Evolutionary conservation across 2,888 invertebrate genomes (phyloP).

Genomic region (Atherix ibis): DNA sequence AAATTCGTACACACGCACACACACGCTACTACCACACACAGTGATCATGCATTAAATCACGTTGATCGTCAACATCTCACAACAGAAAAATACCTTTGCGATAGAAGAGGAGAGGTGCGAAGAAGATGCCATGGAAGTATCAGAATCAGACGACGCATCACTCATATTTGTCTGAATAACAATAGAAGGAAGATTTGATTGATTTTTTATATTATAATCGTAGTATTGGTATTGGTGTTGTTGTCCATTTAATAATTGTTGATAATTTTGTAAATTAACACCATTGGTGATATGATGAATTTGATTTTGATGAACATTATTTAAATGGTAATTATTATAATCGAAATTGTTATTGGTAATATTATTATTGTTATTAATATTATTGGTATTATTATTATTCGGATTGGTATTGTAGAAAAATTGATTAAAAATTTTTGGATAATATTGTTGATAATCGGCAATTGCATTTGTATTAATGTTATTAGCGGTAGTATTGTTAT

Average conservation of each 20-base stretch:
- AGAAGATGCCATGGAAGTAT: constrained; percentile 34
- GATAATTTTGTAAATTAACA: not conserved
- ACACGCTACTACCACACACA: too few species aligned
- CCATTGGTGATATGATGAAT: not conserved
- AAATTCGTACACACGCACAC: not conserved
- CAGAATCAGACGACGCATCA: constrained; percentile 34
- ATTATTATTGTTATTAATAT: not conserved
- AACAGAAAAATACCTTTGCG: constrained; percentile 32
- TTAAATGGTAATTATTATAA: not conserved
- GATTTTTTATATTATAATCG: constrained; percentile 1
- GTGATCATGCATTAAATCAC: too few species aligned
- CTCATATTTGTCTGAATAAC: constrained; percentile 18
- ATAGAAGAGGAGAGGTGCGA: constrained; percentile 34
- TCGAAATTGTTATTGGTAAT: not conserved
- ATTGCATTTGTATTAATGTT: not conserved
- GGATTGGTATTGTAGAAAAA: not conserved
- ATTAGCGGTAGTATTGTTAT: too few species aligned
- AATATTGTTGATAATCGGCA: too few species aligned
- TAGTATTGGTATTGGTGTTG: not conserved
- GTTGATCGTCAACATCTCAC: too few species aligned
- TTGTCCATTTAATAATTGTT: not conserved
- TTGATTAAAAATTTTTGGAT: too few species aligned
- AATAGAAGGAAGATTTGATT: constrained; percentile 5
- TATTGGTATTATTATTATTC: constrained; percentile 1
- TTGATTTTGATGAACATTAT: not conserved